Base-by-base conservation (phyloP, 2,888 invertebrate species). In the Cryptosula pallasiana region DNA sequence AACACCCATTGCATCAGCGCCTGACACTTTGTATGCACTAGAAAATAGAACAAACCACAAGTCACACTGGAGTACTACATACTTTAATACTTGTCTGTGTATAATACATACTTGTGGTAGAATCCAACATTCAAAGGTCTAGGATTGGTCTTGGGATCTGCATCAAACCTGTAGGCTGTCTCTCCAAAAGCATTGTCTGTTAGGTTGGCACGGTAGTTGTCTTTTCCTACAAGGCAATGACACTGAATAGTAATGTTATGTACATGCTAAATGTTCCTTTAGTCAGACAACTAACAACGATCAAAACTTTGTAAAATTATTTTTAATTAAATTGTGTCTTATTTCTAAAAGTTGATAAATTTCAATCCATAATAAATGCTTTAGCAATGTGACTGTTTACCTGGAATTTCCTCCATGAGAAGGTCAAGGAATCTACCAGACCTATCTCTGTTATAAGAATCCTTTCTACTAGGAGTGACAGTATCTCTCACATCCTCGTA, bases 91-190 rank as follows among this genome's bases (percentile, higher is more conserved):
- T 45, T 45, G 45, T 45, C 9, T 45, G 20, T 45, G 9, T 45
- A 9, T 20, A 20, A 45, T 45, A 45, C 36, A 74, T 73, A 75
- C 70, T 77, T 73, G 63, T 78, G 76, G 71, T 78, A 79, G 58
- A 75, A 74, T 13, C 75, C 77, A 0, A 77, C 74, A 72, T 80
- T 78, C 2, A 79, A 72, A 32, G 71, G 73, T 35, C 2, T 32
- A 23, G 70, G 70, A 3, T 70, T 70, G 23, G 55, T 25, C 20
- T 23, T 9, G 45, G 36, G n/a, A 45, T 63, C n/a, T 2, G 63
- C 63, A 27, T 63, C 63, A 34, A 36, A 9, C n/a, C 35, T 32
- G n/a, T 36, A 36, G 5, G 70, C 70, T n/a, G 35, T 70, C 36
- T 36, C 45, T 5, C 32, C 36, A 45, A 70, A 70, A 34, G 70